These are phyloP conservation scores for Thymelicus sylvestris DNA, from an alignment of 2,888 invertebrate genomes.

Conservation along the genomic window DNA sequence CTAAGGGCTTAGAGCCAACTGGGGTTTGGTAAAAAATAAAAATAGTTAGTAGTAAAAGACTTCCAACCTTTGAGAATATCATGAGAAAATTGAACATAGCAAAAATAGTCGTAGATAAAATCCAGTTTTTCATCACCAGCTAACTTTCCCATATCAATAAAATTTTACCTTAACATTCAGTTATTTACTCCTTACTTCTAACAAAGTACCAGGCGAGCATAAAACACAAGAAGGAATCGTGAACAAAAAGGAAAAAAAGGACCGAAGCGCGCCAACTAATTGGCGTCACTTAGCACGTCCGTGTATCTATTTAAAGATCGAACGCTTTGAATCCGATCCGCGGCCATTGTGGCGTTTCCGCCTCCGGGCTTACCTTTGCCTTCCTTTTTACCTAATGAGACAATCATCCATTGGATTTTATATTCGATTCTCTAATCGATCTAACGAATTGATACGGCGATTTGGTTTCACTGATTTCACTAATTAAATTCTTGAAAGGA, in stretches of 20 bases:
- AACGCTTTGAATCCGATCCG: constrained; percentile 55
- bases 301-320: constrained; percentile 58
- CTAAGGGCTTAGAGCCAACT: too few species aligned
- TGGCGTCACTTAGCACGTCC: constrained; percentile 60
- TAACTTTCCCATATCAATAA: too few species aligned
- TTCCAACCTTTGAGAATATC: too few species aligned
- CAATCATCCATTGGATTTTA: constrained; percentile 35
- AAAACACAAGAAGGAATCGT: constrained; percentile 25
- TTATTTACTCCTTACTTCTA: background rate
- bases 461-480: background rate
- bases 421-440: constrained; percentile 34
- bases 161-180: too few species aligned
- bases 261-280: constrained; percentile 55
- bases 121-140: too few species aligned
- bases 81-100: too few species aligned
- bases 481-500: background rate
- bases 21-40: too few species aligned
- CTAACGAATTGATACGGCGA: constrained; percentile 3
- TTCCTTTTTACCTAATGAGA: constrained; percentile 32
- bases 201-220: constrained; percentile 4
- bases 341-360: constrained; percentile 57
- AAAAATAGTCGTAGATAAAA: too few species aligned
- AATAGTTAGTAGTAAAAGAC: too few species aligned
- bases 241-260: constrained; percentile 29
- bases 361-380: constrained; percentile 43